A percentile compares a stretch with the other conserved stretches of the same genome.
phyloP scores from a whole-genome alignment of 2,113 vertebrate species.

The Sclerurus mexicanus region DNA sequence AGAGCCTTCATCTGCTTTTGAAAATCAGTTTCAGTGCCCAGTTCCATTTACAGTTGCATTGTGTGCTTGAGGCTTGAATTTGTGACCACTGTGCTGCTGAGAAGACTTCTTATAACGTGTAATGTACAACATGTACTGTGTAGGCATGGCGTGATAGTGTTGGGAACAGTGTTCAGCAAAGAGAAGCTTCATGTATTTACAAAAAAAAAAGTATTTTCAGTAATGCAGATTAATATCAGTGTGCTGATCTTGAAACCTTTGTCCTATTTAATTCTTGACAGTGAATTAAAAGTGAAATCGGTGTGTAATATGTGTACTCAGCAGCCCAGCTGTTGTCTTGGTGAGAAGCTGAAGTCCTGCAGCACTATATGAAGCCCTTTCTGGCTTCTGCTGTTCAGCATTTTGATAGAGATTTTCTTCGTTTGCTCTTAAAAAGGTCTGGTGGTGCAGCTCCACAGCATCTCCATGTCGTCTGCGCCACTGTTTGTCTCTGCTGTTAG shows the following conservation, averaged over 20 bases:
- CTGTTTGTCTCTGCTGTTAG: not conserved
- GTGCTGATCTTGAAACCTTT: not conserved
- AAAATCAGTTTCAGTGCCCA: not conserved
- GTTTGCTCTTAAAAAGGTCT: not conserved
- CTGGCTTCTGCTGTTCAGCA: not conserved
- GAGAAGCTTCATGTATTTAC: not conserved
- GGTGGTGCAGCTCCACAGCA: not conserved
- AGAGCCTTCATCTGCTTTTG: not conserved
- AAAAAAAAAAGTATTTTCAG: not conserved
- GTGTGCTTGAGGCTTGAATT: not conserved
- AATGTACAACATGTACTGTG: not conserved
- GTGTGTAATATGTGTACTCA: not conserved
- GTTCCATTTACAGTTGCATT: not conserved
- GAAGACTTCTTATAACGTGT: not conserved
- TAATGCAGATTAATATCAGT: not conserved
- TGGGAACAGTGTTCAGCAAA: not conserved
- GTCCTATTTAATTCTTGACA: not conserved
- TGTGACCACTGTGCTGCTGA: not conserved
- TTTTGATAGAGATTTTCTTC: not conserved
- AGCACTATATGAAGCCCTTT: not conserved
- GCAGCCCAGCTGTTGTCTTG: not conserved
- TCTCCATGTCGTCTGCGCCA: not conserved
- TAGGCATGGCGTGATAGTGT: not conserved
- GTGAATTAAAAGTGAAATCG: not conserved
- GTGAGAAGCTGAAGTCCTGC: not conserved